Base-by-base conservation (phyloP, 2,888 invertebrate genomes). In the Calameuta idolon region DNA sequence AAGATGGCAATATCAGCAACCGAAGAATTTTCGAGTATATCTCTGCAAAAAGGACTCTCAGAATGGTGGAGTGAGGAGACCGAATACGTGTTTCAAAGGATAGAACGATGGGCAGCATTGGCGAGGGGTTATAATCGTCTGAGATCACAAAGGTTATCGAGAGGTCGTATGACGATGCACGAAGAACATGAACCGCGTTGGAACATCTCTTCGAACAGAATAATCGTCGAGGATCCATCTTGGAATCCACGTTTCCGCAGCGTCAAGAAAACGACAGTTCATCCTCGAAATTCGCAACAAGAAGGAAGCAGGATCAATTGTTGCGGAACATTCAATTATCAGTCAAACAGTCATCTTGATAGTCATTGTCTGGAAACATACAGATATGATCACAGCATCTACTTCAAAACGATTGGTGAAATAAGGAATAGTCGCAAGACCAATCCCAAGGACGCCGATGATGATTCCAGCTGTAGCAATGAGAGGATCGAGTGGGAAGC, bases 51-150 rank as follows among this genome's bases (percentile, higher is more conserved):
- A 75, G 86, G 87, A 5, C 79, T 91, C 55, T 87, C 88, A 5
- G 88, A 89, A 75, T 91, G 91, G 91, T 91, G 91, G 91, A 89
- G 77, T 79, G 89, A 91, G 75, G 91, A 91, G 80, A 89, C 90
- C 4, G 90, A 90, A 69, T 88, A 90, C 77, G 82, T 91, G 0
- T 85, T 91, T 9, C 91, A 90, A 75, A 85, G 89, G 37, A 87
- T 91, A 79, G 90, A 91, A 73, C 84, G 88, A 74, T 91, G 91
- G 91, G 88, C 89, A 1, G 87, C 89, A 0, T 87, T 87, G 75
- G 89, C 89, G 0, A 83, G 89, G 11, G 91, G 91, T 40, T 91
- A 91, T 81, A 91, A 90, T 81, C 89, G 91, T 75, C 81, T 91
- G 23, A 80, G 87, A 30, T 87, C 90, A 1, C 87, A 87, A 30